Evolutionary conservation across 1,140 invertebrate species (phyloP), one percentile per base, ranked within the genome.

Genomic region (Tachypleus tridentatus): DNA sequence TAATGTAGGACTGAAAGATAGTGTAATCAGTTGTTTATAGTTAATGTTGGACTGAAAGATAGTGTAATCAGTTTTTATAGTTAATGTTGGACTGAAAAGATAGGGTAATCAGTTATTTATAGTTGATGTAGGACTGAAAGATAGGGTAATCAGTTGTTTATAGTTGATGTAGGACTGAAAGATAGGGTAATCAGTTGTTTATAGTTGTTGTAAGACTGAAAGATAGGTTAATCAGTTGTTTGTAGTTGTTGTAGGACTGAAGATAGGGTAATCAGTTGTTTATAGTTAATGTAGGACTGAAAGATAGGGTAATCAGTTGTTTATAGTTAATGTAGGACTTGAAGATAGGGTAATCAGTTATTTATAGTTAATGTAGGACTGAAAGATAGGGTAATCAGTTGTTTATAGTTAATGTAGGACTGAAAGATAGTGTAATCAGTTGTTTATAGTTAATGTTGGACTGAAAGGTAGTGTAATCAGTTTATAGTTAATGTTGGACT

Each of bases 381-480:
- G 2, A 92, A 93, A 78, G 89, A 92, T 77, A 81, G 88, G 72
- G 88, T 84, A 74, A 74, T 76, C 51, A 47, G 29, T 29, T 29
- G 29, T 29, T 29, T 2, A 29, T 29, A 29, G 29, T 29, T 29
- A 29, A 29, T 29, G 29, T 29, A 77, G 87, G 85, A 69, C 80
- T 93, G 2, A 92, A 93, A 78, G 89, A 92, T 77, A 81, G 88
- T 72, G 88, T 84, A 74, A 74, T 76, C 51, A 47, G 29, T 29
- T 29, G 29, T 29, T 29, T 2, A 29, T 29, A 29, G 29, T 29
- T 29, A 29, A 29, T 29, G 29, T 29, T 1, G 87, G 85, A 69
- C 80, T 93, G 2, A 92, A 93, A 78, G 89, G 92, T 77, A 81
- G 88, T 72, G 88, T 84, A 74, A 74, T 76, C 51, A 47, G 29